phyloP scores from a whole-genome alignment of 2,113 vertebrate genomes.

The Mystacornis crossleyi region DNA sequence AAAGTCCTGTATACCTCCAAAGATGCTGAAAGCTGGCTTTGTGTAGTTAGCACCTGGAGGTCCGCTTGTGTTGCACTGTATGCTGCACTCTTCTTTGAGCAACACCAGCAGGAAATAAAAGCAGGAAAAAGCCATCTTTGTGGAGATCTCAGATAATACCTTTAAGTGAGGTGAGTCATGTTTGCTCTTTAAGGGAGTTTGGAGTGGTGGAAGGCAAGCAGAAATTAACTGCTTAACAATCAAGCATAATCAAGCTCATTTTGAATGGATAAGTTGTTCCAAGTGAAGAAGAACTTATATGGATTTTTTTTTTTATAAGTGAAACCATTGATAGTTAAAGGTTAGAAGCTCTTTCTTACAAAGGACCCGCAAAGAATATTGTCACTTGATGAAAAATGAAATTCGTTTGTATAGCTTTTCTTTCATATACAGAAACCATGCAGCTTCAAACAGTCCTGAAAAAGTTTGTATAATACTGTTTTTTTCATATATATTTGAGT shows the following conservation, averaged over 20 bases:
- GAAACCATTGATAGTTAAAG: not conserved
- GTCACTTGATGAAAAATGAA: not conserved
- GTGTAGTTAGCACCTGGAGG: not conserved
- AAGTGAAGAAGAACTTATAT: not conserved
- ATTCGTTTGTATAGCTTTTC: not conserved
- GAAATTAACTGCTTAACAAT: not conserved
- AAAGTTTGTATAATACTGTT: not conserved
- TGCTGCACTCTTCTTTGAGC: not conserved
- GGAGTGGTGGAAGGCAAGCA: not conserved
- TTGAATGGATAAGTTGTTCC: not conserved
- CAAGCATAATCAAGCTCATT: not conserved
- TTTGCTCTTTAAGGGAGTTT: not conserved
- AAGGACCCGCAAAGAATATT: not conserved
- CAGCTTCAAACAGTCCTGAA: not conserved
- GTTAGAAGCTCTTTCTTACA: not conserved
- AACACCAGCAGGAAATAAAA: not conserved
- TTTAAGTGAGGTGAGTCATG: not conserved
- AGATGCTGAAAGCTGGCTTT: not conserved
- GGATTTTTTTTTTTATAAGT: not conserved
- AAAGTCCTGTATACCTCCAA: not conserved
- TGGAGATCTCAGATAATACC: not conserved
- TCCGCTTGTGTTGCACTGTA: not conserved
- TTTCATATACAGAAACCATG: not conserved
- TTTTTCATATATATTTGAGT: not conserved
- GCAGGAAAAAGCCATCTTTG: not conserved